Evolutionary conservation across 2,113 vertebrate genomes (phyloP).

Genomic region (Lathamus discolor): DNA sequence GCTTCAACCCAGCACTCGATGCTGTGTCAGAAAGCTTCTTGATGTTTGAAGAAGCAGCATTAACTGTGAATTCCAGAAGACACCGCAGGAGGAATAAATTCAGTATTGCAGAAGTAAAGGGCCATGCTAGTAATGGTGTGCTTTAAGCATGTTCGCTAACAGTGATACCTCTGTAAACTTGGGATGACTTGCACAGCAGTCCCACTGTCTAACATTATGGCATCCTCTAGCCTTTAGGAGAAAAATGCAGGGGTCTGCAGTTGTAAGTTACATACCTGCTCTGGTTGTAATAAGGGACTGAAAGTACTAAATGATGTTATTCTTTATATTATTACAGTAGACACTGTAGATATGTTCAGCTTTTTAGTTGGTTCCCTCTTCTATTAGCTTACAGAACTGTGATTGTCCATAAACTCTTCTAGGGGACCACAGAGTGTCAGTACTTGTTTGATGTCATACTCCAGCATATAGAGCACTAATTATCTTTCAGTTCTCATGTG

Average conservation of each 20-base stretch:
- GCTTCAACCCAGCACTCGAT: background rate
- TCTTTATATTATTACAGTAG: background rate
- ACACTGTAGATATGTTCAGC: background rate
- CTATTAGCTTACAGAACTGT: background rate
- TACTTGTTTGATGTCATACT: accelerated
- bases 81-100: background rate
- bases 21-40: background rate
- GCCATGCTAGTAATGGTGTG: background rate
- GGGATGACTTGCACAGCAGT: background rate
- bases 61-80: background rate
- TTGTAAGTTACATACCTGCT: background rate
- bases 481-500: background rate
- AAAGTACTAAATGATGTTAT: background rate
- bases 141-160: background rate
- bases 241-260: background rate
- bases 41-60: background rate
- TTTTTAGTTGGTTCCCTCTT: background rate
- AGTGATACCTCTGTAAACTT: background rate
- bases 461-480: background rate
- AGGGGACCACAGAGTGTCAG: background rate
- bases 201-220: background rate
- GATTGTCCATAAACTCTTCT: background rate
- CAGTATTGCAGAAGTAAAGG: background rate
- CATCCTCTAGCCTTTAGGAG: background rate
- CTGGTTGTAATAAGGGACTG: background rate